Percentiles rank a stretch among this genome's conserved stretches.
Conservation (phyloP, 2,797 vertebrate species). For the Poecilia velifera region DNA sequence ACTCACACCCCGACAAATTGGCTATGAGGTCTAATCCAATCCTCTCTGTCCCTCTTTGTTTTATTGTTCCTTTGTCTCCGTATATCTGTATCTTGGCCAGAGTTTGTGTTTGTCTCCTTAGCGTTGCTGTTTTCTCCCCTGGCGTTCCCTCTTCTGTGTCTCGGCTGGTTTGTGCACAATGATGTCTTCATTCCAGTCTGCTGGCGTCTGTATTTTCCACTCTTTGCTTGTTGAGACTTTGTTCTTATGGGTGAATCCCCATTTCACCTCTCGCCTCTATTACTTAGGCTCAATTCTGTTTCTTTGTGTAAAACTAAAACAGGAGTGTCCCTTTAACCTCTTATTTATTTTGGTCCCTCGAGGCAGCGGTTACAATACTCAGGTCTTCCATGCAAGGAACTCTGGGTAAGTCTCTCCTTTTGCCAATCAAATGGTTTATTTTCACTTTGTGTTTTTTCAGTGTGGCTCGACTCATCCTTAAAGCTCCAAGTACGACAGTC, state of each 20-base stretch:
- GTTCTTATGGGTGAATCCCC: constrained; percentile 18
- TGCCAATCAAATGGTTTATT: not conserved
- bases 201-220: constrained; percentile 29
- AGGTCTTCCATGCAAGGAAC: not conserved
- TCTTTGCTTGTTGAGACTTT: constrained; percentile 16
- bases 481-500: not conserved
- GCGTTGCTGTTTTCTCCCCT: constrained; percentile 32
- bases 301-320: not conserved
- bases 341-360: not conserved
- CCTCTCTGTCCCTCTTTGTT: constrained; percentile 23
- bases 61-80: constrained; percentile 26
- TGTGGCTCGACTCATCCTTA: not conserved
- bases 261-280: not conserved
- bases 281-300: not conserved
- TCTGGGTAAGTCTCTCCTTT: not conserved
- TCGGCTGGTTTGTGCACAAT: constrained; percentile 38
- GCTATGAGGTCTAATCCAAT: constrained; percentile 7
- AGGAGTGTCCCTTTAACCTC: not conserved
- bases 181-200: constrained; percentile 52
- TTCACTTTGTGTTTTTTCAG: not conserved
- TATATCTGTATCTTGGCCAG: constrained; percentile 37
- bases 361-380: not conserved
- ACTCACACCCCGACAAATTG: constrained; percentile 5
- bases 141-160: constrained; percentile 30
- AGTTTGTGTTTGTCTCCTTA: constrained; percentile 36